Evolutionary conservation across 2,888 invertebrate genomes (phyloP), one percentile per base, ranked within the genome.

Genomic region (Aleiodes alternator): DNA sequence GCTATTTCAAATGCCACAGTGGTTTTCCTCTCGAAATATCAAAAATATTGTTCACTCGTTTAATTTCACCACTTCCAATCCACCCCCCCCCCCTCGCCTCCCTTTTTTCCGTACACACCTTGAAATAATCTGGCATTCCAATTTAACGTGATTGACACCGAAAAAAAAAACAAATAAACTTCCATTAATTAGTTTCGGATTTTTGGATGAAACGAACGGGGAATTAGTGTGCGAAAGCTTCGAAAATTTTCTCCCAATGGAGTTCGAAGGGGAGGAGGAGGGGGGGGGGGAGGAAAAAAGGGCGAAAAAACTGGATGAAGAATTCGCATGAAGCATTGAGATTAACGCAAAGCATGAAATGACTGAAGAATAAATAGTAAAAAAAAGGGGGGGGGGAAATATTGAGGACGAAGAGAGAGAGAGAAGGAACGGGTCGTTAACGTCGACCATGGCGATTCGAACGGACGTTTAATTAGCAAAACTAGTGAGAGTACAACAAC

Each of bases 381-480:
- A 43, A 43, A 43, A 9, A 3, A 5, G 16, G 1, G 43, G 43
- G 9, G 7, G 34, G 9, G 43, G 43, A 69, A 55, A 59, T 66
- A 70, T 59, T 48, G 72, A 76, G 66, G 51, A 75, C 69, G 61
- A 38, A 59, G 8, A 43, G 43, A 43, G 9, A 43, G 43, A 43
- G 8, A 75, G 64, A 64, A n/a, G 72, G 64, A 64, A n/a, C 64
- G 61, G 66, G 69, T 75, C 64, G 76, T 76, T 76, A 55, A 64
- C 48, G 64, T 64, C 57, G 31, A 56, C 29, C 57, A 50, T 48
- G 71, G 69, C 72, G 72, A 61, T 61, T 73, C 70, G 57, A 76
- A 66, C 77, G 76, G 79, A 80, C 80, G 85, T 86, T 87, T 87
- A 87, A 88, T 88, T 87, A 87, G 86, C 82, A 81, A 83, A 87